Percentiles rank a stretch among this genome's conserved stretches.
Conservation (phyloP, 2,888 invertebrate species). For the Lasioglossum lativentre region DNA sequence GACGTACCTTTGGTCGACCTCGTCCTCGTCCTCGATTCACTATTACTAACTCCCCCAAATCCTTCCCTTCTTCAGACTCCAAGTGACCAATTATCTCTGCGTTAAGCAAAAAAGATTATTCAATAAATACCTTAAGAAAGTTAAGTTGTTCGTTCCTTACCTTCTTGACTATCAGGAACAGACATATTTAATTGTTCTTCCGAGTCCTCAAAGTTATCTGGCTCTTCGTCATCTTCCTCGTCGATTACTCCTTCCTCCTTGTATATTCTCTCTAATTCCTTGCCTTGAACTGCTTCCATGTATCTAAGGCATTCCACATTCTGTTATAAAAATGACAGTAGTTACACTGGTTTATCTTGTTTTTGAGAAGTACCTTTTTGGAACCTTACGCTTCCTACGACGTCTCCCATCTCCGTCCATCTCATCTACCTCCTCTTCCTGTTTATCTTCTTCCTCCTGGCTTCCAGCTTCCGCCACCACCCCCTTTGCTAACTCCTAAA, state of each 20-base stretch:
- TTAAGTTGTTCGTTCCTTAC: slow-evolving; percentile 41
- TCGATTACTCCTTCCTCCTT: slow-evolving; percentile 90
- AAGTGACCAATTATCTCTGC: slow-evolving; percentile 89
- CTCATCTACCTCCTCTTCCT: slow-evolving; percentile 82
- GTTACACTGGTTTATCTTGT: not conserved
- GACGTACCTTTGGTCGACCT: slow-evolving; percentile 86
- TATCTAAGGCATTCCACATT: slow-evolving; percentile 74
- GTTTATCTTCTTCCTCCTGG: slow-evolving; percentile 81
- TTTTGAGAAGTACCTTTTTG: slow-evolving; percentile 85
- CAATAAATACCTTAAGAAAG: not conserved
- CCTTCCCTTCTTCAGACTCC: slow-evolving; percentile 87
- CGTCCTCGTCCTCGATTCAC: slow-evolving; percentile 86
- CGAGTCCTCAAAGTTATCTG: slow-evolving; percentile 55
- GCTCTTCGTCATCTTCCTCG: slow-evolving; percentile 84
- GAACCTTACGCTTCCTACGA: slow-evolving; percentile 88
- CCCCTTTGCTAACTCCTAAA: slow-evolving; percentile 45
- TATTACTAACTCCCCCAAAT: slow-evolving; percentile 88
- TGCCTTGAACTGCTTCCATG: slow-evolving; percentile 87
- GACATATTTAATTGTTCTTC: slow-evolving; percentile 77
- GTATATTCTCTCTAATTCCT: slow-evolving; percentile 90
- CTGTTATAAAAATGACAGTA: slow-evolving; percentile 36
- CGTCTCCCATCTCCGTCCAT: slow-evolving; percentile 87
- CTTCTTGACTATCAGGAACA: slow-evolving; percentile 78
- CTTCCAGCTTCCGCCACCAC: slow-evolving; percentile 64
- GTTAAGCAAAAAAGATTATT: slow-evolving; percentile 31